Percentiles rank a stretch among this genome's conserved stretches.
Conservation (phyloP, 2,888 invertebrate species). For the Endotricha flammealis region DNA sequence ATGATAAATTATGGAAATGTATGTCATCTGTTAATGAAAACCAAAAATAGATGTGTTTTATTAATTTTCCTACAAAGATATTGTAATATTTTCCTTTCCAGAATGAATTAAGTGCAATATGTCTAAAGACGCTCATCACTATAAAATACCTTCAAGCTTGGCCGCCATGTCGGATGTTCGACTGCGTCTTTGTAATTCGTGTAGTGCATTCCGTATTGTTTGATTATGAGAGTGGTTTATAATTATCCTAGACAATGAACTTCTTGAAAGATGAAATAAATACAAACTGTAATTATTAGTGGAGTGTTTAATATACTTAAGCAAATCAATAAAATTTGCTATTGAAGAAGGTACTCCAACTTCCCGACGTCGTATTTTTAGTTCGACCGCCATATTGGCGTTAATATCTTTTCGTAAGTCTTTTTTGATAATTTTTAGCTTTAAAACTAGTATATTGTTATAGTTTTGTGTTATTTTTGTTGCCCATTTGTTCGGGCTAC, state of each 20-base stretch:
- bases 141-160: slow-evolving; percentile 57
- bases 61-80: slow-evolving; percentile 51
- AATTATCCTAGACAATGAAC: slow-evolving; percentile 56
- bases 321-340: slow-evolving; percentile 62
- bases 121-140: slow-evolving; percentile 64
- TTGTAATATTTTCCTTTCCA: slow-evolving; percentile 69
- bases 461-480: slow-evolving; percentile 58
- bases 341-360: slow-evolving; percentile 63
- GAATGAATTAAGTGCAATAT: slow-evolving; percentile 54
- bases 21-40: slow-evolving; percentile 57
- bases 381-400: slow-evolving; percentile 85
- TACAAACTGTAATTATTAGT: slow-evolving; percentile 57
- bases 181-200: slow-evolving; percentile 72
- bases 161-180: slow-evolving; percentile 78
- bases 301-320: slow-evolving; percentile 60
- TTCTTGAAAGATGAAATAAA: slow-evolving; percentile 49
- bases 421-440: slow-evolving; percentile 71
- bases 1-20: slow-evolving; percentile 48
- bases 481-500: slow-evolving; percentile 72
- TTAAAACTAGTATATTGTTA: slow-evolving; percentile 51
- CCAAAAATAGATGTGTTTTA: slow-evolving; percentile 55
- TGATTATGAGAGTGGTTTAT: slow-evolving; percentile 66
- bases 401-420: slow-evolving; percentile 79
- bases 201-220: slow-evolving; percentile 74
- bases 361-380: slow-evolving; percentile 73